These are phyloP conservation scores for Drepana arcuata DNA, from an alignment of 1,140 invertebrate species.

Conservation along the genomic window DNA sequence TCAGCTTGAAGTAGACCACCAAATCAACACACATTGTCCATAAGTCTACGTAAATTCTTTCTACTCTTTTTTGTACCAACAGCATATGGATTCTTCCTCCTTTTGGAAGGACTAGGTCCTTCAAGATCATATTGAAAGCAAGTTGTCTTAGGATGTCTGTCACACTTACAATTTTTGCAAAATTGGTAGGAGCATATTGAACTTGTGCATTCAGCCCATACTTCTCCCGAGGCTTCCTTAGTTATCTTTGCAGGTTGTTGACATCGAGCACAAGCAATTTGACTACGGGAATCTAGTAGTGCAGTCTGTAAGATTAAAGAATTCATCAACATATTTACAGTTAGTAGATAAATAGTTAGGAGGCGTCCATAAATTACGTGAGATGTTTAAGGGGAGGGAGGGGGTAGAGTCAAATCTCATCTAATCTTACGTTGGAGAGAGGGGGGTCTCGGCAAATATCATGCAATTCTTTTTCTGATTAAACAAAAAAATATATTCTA, in stretches of 20 bases:
- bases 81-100: slow-evolving; percentile 41
- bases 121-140: slow-evolving; percentile 53
- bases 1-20: too few relatives aligned
- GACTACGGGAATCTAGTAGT: slow-evolving; percentile 38
- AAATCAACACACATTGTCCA: too few relatives aligned
- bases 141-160: slow-evolving; percentile 44
- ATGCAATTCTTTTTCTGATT: slow-evolving; percentile 3
- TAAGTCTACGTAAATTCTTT: slow-evolving; percentile 54
- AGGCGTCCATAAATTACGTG: too few relatives aligned
- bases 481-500: too few relatives aligned
- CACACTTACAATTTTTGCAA: slow-evolving; percentile 50
- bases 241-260: slow-evolving; percentile 53
- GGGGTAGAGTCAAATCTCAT: slow-evolving; percentile 3
- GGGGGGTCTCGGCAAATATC: slow-evolving; percentile 4
- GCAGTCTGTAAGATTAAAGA: slow-evolving; percentile 43
- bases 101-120: slow-evolving; percentile 64
- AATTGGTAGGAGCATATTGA: slow-evolving; percentile 48
- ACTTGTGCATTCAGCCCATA: slow-evolving; percentile 56
- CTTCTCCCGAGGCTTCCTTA: slow-evolving; percentile 44
- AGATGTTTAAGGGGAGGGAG: too few relatives aligned
- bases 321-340: background rate
- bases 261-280: slow-evolving; percentile 54
- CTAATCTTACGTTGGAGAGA: slow-evolving; percentile 5
- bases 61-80: slow-evolving; percentile 57
- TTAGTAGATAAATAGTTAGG: too few relatives aligned